Evolutionary conservation across 2,113 vertebrate species (phyloP).

Genomic region (Diphyllodes magnificus): DNA sequence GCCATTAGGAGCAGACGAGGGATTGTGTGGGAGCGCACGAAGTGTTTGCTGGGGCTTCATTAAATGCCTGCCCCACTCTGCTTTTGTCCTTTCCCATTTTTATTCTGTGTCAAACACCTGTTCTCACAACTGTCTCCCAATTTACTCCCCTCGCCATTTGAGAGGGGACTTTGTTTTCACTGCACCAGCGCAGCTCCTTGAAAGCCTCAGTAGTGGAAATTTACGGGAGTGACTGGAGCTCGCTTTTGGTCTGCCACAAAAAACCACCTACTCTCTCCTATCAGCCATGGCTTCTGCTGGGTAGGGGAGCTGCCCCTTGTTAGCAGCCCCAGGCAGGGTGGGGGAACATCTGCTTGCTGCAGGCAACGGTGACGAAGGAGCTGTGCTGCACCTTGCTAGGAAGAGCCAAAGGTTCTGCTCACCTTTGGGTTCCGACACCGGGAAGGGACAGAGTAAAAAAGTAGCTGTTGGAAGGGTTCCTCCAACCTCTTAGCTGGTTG

Average conservation of each 20-base stretch:
- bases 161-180: neutral
- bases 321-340: neutral
- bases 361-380: rapidly evolving
- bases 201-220: neutral
- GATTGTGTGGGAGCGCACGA: neutral
- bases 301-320: neutral
- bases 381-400: neutral
- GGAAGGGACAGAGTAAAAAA: neutral
- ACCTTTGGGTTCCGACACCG: neutral
- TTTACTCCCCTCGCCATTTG: neutral
- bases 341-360: neutral
- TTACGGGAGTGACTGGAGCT: neutral
- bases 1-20: neutral
- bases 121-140: neutral
- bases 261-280: rapidly evolving
- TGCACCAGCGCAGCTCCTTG: neutral
- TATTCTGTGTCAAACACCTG: neutral
- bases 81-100: neutral
- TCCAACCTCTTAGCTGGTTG: neutral
- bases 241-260: neutral
- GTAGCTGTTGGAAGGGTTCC: neutral
- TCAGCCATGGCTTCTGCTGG: neutral
- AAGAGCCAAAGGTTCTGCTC: neutral
- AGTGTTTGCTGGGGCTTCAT: neutral
- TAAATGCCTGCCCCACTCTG: neutral